Evolutionary conservation across 2,797 vertebrate species (phyloP).

Genomic region (Naso thynnoides): DNA sequence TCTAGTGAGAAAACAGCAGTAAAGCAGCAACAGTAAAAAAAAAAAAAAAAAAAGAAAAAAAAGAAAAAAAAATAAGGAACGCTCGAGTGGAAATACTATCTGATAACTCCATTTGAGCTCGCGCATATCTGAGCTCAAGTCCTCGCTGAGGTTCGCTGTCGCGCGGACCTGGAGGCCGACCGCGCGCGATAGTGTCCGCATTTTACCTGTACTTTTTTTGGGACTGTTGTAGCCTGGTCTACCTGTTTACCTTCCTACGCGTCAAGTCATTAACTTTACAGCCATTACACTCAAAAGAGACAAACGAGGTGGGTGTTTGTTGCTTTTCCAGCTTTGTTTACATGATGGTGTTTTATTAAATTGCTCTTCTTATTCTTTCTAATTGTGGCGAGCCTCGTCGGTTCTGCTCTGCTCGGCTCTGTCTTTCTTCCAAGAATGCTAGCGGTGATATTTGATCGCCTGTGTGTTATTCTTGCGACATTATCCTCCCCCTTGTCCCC

Average conservation of each 20-base stretch:
- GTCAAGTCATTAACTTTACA: constrained; percentile 61
- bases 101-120: constrained; percentile 85
- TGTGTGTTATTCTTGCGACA: constrained; percentile 17
- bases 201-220: constrained; percentile 53
- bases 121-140: constrained; percentile 53
- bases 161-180: constrained; percentile 63
- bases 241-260: constrained; percentile 42
- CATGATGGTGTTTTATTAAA: too few relatives aligned
- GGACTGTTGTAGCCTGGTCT: constrained; percentile 42
- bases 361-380: too few relatives aligned
- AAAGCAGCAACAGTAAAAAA: constrained; percentile 56
- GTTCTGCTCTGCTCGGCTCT: not conserved
- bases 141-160: constrained; percentile 49
- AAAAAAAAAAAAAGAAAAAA: too few relatives aligned
- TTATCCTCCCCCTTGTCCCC: not conserved
- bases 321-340: not conserved
- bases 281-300: constrained; percentile 72
- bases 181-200: constrained; percentile 39
- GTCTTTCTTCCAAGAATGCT: constrained; percentile 6
- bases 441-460: constrained; percentile 42
- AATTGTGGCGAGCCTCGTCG: constrained; percentile 9
- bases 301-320: constrained; percentile 79
- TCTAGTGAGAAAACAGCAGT: constrained; percentile 41
- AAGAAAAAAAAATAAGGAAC: too few relatives aligned
- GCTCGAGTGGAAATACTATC: constrained; percentile 88